These are phyloP conservation scores for Probosciger aterrimus DNA, from an alignment of 2,113 vertebrate genomes.

Conservation along the genomic window DNA sequence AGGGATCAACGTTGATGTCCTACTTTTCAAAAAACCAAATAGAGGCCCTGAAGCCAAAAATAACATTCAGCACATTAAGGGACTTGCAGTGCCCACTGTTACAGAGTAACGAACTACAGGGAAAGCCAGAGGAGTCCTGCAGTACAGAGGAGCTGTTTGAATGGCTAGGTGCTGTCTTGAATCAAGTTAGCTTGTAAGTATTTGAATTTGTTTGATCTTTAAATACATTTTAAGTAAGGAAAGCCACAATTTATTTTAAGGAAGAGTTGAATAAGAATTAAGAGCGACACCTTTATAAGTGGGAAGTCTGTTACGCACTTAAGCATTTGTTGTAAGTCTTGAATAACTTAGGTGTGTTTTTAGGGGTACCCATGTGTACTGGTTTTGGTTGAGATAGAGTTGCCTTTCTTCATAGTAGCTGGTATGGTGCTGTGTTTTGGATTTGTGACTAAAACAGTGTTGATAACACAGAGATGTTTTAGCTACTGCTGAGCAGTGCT, in stretches of 20 bases:
- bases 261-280: not conserved
- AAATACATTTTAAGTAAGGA: not conserved
- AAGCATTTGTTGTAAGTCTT: not conserved
- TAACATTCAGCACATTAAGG: constrained; percentile 58
- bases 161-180: constrained; percentile 87
- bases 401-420: not conserved
- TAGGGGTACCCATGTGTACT: not conserved
- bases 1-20: constrained; percentile 68
- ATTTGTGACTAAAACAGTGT: not conserved
- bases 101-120: constrained; percentile 63
- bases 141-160: constrained; percentile 80
- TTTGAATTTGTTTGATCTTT: not conserved
- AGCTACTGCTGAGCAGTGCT: not conserved
- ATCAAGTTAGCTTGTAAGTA: constrained; percentile 78
- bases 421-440: not conserved
- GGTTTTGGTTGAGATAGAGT: not conserved
- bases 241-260: not conserved
- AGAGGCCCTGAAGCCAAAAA: constrained; percentile 73
- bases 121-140: constrained; percentile 70
- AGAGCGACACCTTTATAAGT: not conserved
- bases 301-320: not conserved
- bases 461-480: not conserved
- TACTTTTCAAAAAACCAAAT: constrained; percentile 81
- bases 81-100: constrained; percentile 78
- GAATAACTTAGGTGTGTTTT: not conserved